Evolutionary conservation across 2,113 vertebrate genomes (phyloP).

Genomic region (Pyrgilauda ruficollis): DNA sequence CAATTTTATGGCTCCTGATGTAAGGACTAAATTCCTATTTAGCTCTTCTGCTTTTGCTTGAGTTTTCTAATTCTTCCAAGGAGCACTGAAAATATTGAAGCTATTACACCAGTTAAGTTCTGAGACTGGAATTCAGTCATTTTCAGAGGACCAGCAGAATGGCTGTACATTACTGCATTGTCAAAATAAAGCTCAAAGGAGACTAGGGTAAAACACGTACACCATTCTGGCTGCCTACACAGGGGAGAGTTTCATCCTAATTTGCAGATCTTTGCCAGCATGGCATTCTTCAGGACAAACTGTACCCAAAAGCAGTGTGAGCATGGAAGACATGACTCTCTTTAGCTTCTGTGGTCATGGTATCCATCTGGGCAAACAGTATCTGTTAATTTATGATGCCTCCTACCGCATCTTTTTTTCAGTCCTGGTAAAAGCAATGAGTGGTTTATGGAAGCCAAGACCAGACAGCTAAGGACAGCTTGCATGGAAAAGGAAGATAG

Average conservation of each 20-base stretch:
- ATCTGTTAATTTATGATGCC: background rate
- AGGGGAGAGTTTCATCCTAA: background rate
- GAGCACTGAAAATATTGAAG: constrained; percentile 18
- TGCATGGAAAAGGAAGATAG: background rate
- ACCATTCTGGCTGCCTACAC: background rate
- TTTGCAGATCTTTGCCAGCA: background rate
- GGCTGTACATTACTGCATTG: background rate
- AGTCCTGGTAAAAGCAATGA: background rate
- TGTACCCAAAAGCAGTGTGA: background rate
- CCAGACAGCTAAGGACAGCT: background rate
- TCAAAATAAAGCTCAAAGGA: background rate
- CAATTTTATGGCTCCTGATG: background rate
- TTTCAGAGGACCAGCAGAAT: constrained; percentile 13
- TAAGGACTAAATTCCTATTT: background rate
- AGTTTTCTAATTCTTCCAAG: constrained; percentile 31
- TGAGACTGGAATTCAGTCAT: constrained; percentile 4
- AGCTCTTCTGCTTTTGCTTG: constrained; percentile 12
- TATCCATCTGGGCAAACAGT: background rate
- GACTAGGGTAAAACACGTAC: background rate
- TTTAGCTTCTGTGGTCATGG: background rate
- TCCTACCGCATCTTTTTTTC: background rate
- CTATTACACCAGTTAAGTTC: constrained; percentile 6
- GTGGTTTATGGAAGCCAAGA: background rate
- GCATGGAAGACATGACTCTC: background rate
- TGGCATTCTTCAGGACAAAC: background rate